Percentiles rank a stretch among this genome's conserved stretches.
phyloP scores from a whole-genome alignment of 2,113 vertebrate species.

The Grus americana region DNA sequence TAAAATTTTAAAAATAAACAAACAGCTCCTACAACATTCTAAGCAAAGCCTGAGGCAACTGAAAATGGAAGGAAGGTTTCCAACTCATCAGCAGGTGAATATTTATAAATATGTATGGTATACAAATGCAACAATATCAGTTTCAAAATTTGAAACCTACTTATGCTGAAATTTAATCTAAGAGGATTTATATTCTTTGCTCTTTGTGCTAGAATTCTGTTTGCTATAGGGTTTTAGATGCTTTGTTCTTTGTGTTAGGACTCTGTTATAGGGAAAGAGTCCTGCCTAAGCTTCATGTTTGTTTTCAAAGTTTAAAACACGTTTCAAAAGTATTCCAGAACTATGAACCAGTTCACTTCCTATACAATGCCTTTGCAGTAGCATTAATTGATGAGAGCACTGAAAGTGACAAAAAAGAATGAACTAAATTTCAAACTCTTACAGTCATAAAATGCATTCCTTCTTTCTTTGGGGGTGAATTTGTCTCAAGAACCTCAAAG shows the following conservation, averaged over 20 bases:
- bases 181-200: neutral
- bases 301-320: neutral
- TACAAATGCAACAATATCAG: neutral
- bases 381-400: neutral
- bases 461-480: neutral
- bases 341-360: neutral
- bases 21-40: slow-evolving; percentile 32
- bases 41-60: neutral
- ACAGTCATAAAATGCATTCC: neutral
- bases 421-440: neutral
- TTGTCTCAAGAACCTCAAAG: neutral
- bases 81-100: slow-evolving; percentile 21
- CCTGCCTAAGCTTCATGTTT: neutral
- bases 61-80: slow-evolving; percentile 20
- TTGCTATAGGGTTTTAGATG: neutral
- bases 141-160: slow-evolving; percentile 11
- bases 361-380: neutral
- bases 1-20: slow-evolving; percentile 46
- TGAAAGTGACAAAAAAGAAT: neutral
- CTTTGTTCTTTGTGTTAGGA: too few species aligned
- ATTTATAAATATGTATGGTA: slow-evolving; percentile 39
- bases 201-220: neutral
- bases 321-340: neutral
- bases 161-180: slow-evolving; percentile 38
- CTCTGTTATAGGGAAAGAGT: neutral